Evolutionary conservation across 2,888 invertebrate genomes (phyloP).

Genomic region (Yponomeuta malinellus): DNA sequence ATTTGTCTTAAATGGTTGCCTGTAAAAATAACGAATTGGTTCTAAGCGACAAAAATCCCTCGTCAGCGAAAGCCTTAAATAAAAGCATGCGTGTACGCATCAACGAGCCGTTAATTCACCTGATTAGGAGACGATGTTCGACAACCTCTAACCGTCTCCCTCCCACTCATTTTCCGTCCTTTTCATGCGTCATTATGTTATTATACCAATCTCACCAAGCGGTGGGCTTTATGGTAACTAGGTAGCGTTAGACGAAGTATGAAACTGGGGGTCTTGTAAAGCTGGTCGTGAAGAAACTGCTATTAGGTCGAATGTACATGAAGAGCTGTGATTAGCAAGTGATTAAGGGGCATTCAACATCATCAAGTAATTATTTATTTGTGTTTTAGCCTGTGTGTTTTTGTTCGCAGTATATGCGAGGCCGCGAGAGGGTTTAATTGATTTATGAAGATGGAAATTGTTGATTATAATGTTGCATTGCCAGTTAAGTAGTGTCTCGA

Average conservation of each 20-base stretch:
- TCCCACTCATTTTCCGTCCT: slow-evolving; percentile 28
- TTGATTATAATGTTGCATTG: slow-evolving; percentile 12
- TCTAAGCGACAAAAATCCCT: neutral
- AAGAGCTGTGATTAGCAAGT: slow-evolving; percentile 69
- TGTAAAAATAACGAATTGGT: too few relatives aligned
- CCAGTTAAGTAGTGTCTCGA: neutral
- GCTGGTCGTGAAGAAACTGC: neutral
- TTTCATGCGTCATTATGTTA: slow-evolving; percentile 63
- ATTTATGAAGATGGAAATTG: neutral
- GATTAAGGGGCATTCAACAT: slow-evolving; percentile 71
- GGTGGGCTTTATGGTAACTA: neutral
- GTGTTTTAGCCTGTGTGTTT: slow-evolving; percentile 66
- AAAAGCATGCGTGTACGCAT: slow-evolving; percentile 15
- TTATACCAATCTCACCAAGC: neutral
- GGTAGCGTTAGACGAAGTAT: neutral
- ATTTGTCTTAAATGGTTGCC: too few relatives aligned
- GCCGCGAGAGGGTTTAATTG: slow-evolving; percentile 26
- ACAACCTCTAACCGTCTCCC: slow-evolving; percentile 24
- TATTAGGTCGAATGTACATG: slow-evolving; percentile 48
- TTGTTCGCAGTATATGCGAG: slow-evolving; percentile 45
- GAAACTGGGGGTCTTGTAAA: neutral
- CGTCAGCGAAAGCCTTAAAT: slow-evolving; percentile 12
- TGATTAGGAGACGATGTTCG: slow-evolving; percentile 13
- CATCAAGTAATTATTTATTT: slow-evolving; percentile 74
- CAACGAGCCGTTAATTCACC: slow-evolving; percentile 19